Conservation (phyloP, 2,797 vertebrate species). For the Craterocephalus amniculus region DNA sequence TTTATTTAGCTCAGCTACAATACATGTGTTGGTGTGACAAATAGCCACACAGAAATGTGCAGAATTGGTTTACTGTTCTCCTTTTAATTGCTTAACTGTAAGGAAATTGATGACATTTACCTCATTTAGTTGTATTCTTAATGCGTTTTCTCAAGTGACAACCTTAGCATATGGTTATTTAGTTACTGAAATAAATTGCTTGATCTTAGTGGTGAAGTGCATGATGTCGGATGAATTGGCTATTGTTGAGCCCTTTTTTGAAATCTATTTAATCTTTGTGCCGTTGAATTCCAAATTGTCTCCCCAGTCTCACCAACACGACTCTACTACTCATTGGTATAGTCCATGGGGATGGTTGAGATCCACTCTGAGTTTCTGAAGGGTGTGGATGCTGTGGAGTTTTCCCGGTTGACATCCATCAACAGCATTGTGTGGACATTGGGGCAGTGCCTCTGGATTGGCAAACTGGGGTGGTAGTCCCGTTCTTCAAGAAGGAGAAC, state of each 20-base stretch:
- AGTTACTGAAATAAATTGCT: background rate
- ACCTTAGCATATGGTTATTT: background rate
- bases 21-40: slow-evolving; percentile 13
- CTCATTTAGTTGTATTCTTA: background rate
- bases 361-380: too few species aligned
- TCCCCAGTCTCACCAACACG: too few species aligned
- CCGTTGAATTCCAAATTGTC: slow-evolving; percentile 1
- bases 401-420: too few species aligned
- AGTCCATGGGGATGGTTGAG: too few species aligned
- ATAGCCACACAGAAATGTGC: slow-evolving; percentile 5
- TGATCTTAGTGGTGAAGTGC: slow-evolving; percentile 6
- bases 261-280: background rate
- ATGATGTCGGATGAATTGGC: background rate
- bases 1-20: slow-evolving; percentile 24
- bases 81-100: background rate
- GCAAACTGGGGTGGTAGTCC: too few species aligned
- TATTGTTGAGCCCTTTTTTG: slow-evolving; percentile 7
- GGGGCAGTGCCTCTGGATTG: too few species aligned
- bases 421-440: too few species aligned
- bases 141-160: too few species aligned
- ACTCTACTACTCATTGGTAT: too few species aligned
- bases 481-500: too few species aligned
- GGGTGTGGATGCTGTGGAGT: too few species aligned
- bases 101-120: background rate
- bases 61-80: background rate